Conservation (phyloP, 1,140 invertebrate genomes). For the Brachionus manjavacas region DNA sequence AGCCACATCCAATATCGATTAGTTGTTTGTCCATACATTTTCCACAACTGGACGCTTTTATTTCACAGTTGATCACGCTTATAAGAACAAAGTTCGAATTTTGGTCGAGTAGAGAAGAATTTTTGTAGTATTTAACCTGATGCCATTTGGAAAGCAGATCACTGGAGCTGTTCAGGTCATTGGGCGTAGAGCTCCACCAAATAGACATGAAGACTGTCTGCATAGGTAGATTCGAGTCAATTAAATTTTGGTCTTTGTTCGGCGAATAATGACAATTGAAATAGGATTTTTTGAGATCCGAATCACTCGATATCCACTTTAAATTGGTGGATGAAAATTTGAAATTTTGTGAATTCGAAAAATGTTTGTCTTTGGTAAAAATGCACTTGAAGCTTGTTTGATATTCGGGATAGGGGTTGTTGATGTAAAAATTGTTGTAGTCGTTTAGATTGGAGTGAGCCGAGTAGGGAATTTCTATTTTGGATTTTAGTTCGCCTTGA, state of each 20-base stretch:
- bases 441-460: background rate
- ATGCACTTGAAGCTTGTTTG: background rate
- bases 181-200: background rate
- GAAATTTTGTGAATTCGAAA: background rate
- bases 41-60: slow-evolving; percentile 39
- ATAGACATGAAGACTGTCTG: slow-evolving; percentile 24
- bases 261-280: slow-evolving; percentile 9
- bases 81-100: background rate
- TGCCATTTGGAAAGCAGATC: background rate
- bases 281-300: background rate
- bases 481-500: background rate
- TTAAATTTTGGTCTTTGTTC: background rate
- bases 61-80: slow-evolving; percentile 28
- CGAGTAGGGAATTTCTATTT: slow-evolving; percentile 13
- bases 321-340: background rate
- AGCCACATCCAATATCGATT: background rate
- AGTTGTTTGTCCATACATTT: slow-evolving; percentile 20
- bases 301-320: background rate
- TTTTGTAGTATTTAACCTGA: slow-evolving; percentile 7
- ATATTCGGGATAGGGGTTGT: slow-evolving; percentile 12
- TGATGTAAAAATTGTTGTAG: slow-evolving; percentile 15
- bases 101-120: background rate
- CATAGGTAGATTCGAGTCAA: background rate
- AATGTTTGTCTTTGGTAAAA: background rate
- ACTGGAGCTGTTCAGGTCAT: background rate